Evolutionary conservation across 1,140 invertebrate species (phyloP).

Genomic region (Ostrea edulis): DNA sequence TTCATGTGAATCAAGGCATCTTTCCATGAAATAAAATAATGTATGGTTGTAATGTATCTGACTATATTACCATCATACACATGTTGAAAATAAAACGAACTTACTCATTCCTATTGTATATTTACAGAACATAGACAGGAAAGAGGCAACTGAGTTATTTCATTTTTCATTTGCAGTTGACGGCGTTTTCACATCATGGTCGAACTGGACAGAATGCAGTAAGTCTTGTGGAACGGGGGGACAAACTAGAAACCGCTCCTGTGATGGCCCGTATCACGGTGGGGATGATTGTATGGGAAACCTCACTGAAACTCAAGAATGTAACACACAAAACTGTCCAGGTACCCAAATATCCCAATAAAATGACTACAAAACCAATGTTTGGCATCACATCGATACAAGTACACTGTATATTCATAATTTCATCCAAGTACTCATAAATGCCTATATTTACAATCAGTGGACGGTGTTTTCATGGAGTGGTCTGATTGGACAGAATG

Average conservation of each 20-base stretch:
- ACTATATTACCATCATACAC: too few species aligned
- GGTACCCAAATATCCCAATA: slow-evolving; percentile 31
- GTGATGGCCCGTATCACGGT: slow-evolving; percentile 58
- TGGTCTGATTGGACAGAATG: slow-evolving; percentile 66
- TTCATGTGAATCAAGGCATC: too few species aligned
- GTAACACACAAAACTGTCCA: slow-evolving; percentile 58
- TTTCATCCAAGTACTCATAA: neutral
- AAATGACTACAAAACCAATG: neutral
- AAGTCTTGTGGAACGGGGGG: slow-evolving; percentile 93
- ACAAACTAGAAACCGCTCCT: slow-evolving; percentile 82
- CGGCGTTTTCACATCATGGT: slow-evolving; percentile 77
- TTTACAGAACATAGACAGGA: too few species aligned
- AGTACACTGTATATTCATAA: too few species aligned
- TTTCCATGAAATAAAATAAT: too few species aligned
- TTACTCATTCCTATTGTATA: too few species aligned
- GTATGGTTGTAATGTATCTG: too few species aligned
- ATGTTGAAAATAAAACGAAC: too few species aligned
- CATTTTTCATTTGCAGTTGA: slow-evolving; percentile 61
- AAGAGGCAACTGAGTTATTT: neutral
- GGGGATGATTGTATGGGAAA: slow-evolving; percentile 59
- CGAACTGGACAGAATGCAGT: slow-evolving; percentile 92
- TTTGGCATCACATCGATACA: neutral
- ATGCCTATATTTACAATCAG: slow-evolving; percentile 12
- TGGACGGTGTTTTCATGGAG: slow-evolving; percentile 44
- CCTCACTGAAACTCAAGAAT: slow-evolving; percentile 38